Percentiles rank a stretch among this genome's conserved stretches.
phyloP scores from a whole-genome alignment of 2,797 vertebrate species.

The Falco concolor region DNA sequence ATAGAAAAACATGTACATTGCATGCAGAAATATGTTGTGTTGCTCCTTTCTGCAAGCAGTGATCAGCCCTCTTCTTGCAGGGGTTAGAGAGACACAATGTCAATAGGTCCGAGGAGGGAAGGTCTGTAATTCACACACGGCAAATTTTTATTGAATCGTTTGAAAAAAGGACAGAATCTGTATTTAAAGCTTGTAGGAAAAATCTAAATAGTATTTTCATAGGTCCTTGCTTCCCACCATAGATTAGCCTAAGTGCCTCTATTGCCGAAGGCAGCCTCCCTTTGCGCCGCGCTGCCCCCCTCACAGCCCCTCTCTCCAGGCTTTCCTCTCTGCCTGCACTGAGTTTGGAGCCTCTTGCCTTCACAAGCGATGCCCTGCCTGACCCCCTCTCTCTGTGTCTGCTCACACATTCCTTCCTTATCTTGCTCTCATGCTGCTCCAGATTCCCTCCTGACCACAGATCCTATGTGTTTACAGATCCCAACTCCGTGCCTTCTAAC shows the following conservation, averaged over 20 bases:
- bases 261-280: not conserved
- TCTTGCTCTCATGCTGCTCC: slow-evolving; percentile 16
- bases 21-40: not conserved
- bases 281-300: fast-evolving
- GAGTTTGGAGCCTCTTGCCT: not conserved
- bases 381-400: slow-evolving; percentile 24
- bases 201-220: not conserved
- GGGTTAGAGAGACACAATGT: not conserved
- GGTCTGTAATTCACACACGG: not conserved
- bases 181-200: not conserved
- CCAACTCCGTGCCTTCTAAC: not conserved
- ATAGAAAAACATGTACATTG: not conserved
- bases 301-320: not conserved
- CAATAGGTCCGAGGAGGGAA: not conserved
- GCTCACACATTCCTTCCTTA: slow-evolving; percentile 58
- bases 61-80: not conserved
- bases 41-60: not conserved
- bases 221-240: not conserved
- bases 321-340: not conserved
- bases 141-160: not conserved
- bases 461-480: not conserved
- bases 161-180: not conserved
- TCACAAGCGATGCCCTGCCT: not conserved
- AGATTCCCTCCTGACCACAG: not conserved
- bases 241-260: not conserved